Percentiles rank a stretch among this genome's conserved stretches.
These are phyloP conservation scores for Cuniculus paca DNA, from an alignment of 2,797 vertebrate species.

Conservation along the genomic window DNA sequence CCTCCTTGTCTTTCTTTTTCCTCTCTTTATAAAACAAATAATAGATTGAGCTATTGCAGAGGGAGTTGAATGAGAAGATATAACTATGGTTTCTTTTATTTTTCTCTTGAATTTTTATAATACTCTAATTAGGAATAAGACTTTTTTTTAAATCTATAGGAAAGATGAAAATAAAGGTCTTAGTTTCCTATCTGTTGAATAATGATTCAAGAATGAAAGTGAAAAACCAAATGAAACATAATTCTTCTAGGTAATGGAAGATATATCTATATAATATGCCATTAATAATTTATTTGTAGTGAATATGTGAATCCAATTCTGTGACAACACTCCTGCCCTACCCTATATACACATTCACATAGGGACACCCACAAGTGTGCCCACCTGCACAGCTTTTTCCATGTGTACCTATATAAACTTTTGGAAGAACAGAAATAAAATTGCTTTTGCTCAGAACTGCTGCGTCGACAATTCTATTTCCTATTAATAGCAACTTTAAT, in stretches of 20 bases:
- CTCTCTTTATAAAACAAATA: not conserved
- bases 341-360: not conserved
- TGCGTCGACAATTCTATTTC: conserved; percentile 64
- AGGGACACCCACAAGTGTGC: not conserved
- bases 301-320: not conserved
- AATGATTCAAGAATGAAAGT: conserved; percentile 43
- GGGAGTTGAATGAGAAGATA: conserved; percentile 86
- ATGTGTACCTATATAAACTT: not conserved
- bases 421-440: conserved; percentile 8
- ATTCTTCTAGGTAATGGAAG: not conserved
- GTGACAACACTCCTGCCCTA: not conserved
- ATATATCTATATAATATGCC: not conserved
- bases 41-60: conserved; percentile 85
- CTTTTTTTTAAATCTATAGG: conserved; percentile 58
- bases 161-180: conserved; percentile 38
- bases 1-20: conserved; percentile 73
- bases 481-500: conserved; percentile 74
- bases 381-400: not conserved
- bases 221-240: not conserved
- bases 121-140: conserved; percentile 88
- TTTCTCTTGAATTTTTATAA: conserved; percentile 87
- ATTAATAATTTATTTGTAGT: not conserved
- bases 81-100: conserved; percentile 81
- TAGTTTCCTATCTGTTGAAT: not conserved
- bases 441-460: not conserved